A percentile compares a stretch with the other conserved stretches of the same genome.
phyloP scores from a whole-genome alignment of 2,113 vertebrate genomes.

The Anoplopoma fimbria region DNA sequence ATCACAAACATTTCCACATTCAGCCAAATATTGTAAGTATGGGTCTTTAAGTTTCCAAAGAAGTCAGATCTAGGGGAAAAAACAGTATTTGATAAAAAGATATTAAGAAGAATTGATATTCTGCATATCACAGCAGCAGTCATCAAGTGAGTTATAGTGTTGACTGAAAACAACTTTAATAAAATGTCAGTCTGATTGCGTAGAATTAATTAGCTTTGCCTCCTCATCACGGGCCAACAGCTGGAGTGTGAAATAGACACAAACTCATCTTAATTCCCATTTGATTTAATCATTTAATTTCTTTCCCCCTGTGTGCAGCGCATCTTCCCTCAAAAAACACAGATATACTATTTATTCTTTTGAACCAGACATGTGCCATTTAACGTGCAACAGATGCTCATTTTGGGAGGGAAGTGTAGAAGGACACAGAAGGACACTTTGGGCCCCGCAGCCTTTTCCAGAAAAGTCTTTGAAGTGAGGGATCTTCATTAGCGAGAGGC shows the following conservation, averaged over 20 bases:
- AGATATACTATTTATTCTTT: neutral
- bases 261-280: slow-evolving; percentile 40
- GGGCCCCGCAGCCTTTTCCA: slow-evolving; percentile 40
- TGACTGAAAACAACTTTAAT: slow-evolving; percentile 41
- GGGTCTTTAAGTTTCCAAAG: neutral
- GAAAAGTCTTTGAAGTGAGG: slow-evolving; percentile 58
- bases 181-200: slow-evolving; percentile 48
- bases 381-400: slow-evolving; percentile 32
- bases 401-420: slow-evolving; percentile 20
- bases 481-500: slow-evolving; percentile 35
- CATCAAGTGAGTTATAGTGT: slow-evolving; percentile 25
- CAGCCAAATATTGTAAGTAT: neutral
- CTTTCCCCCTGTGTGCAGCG: neutral
- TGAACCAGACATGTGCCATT: neutral
- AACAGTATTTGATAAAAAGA: neutral
- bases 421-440: slow-evolving; percentile 62
- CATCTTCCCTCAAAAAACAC: neutral
- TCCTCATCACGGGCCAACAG: slow-evolving; percentile 55
- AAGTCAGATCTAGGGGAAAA: neutral
- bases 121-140: slow-evolving; percentile 4
- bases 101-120: neutral
- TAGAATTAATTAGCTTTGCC: slow-evolving; percentile 54
- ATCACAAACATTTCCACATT: slow-evolving; percentile 18
- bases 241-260: slow-evolving; percentile 71
- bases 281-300: slow-evolving; percentile 37